Evolutionary conservation across 1,140 invertebrate genomes (phyloP).

Genomic region (Calephelis virginiensis): DNA sequence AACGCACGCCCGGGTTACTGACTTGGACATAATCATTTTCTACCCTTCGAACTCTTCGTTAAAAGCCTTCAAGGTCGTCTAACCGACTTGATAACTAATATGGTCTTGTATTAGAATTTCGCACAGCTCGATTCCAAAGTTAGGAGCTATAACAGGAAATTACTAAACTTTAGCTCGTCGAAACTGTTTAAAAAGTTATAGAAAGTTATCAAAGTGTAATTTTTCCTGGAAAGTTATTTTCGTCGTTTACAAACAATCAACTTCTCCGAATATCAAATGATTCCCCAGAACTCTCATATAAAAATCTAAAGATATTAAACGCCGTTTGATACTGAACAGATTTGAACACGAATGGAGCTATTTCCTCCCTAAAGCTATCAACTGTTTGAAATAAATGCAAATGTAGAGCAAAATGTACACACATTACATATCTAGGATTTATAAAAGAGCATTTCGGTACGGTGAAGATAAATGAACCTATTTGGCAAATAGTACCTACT

Average conservation of each 20-base stretch:
- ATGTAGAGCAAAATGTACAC: no score
- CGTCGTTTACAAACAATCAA: background rate
- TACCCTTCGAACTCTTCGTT: constrained; percentile 66
- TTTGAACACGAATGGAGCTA: background rate
- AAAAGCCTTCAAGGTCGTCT: constrained; percentile 70
- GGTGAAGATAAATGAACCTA: no score
- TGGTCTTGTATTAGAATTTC: background rate
- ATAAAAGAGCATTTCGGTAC: no score
- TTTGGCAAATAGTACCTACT: no score
- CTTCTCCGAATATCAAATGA: constrained; percentile 4
- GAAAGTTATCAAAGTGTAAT: constrained; percentile 6
- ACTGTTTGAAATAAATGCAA: background rate
- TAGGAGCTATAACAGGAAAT: background rate
- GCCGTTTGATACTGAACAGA: constrained; percentile 10
- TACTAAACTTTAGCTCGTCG: background rate
- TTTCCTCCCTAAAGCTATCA: background rate
- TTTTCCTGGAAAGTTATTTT: constrained; percentile 7
- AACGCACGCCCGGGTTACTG: constrained; percentile 76
- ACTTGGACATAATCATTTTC: constrained; percentile 75
- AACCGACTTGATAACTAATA: constrained; percentile 42
- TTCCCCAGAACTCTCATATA: constrained; percentile 12
- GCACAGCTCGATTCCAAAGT: background rate
- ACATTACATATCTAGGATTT: no score
- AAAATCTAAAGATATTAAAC: constrained; percentile 12
- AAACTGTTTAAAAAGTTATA: constrained; percentile 6